phyloP scores from a whole-genome alignment of 2,888 invertebrate species.

The Amphiduros pacificus region DNA sequence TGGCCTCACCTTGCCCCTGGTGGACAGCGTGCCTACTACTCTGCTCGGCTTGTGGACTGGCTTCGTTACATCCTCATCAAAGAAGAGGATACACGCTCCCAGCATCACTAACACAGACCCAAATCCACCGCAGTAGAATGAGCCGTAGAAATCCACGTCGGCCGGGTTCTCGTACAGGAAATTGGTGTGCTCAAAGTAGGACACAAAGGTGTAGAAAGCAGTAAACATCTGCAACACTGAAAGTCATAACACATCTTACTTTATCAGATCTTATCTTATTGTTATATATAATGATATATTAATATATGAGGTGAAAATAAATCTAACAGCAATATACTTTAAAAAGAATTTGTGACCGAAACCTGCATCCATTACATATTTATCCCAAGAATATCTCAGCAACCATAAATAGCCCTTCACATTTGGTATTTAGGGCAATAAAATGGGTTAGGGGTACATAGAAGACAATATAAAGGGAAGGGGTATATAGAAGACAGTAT shows the following conservation, averaged over 20 bases:
- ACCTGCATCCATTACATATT: no score
- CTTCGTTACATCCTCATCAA: conserved; percentile 12
- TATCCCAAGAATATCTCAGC: no score
- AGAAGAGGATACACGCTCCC: conserved; percentile 10
- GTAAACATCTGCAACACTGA: conserved; percentile 25
- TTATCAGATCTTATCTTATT: background rate
- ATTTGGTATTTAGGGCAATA: background rate
- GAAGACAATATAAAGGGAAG: no score
- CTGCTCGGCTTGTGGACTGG: background rate
- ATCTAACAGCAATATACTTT: background rate
- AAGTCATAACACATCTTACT: background rate
- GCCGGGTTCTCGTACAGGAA: conserved; percentile 22
- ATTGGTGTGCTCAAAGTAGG: conserved; percentile 24
- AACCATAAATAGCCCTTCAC: no score
- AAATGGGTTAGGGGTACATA: background rate
- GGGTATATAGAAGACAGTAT: no score
- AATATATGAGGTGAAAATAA: background rate
- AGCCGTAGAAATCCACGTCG: conserved; percentile 28
- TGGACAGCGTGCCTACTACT: no score
- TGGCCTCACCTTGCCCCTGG: no score
- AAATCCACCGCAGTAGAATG: conserved; percentile 23
- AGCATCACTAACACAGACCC: background rate
- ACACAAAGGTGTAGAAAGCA: conserved; percentile 24
- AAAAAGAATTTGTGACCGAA: no score
- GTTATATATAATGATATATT: background rate